Base-by-base conservation (phyloP, 2,113 vertebrate species). In the Strigops habroptila region DNA sequence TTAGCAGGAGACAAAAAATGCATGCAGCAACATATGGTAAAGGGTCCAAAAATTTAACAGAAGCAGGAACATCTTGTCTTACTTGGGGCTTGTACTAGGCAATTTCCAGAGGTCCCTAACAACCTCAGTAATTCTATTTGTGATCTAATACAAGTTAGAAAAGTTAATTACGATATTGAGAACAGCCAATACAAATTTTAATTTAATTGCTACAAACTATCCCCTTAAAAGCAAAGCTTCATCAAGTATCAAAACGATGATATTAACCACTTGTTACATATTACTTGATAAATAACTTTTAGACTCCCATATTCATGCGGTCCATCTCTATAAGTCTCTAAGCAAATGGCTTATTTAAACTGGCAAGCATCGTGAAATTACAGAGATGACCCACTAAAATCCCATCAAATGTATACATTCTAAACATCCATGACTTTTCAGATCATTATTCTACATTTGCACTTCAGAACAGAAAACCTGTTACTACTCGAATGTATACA, bases 401-500 rank as follows among this genome's bases (percentile, higher is more conserved):
- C 9, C 52, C 23, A 48, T 6, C 22, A 43, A 35, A 84, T 3
- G 10, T 5, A 37, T 1, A 57, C 8, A 43, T 55, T 82, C 30
- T 55, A 52, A 79, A 73, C 33, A 80, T 9, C 3, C 14, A 31
- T 60, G 53, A 9, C 22, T 35, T 88, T 82, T 74, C 41, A 18
- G 14, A 35, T 49, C 18, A 57, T 39, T 69, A 52, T 39, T 68
- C n/a, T 65, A 33, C 25, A 63, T 9, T 8, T 24, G 59, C 39
- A 53, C 22, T n/a, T n/a, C n/a, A n/a, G n/a, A 49, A 55, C 1
- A 51, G 4, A 74, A 24, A 73, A 46, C 2, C 11, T 44, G 63
- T 39, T 39, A 73, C 19, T 53, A 19, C 18, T 69, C 23, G 21
- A 22, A 91, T n/a, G 69, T 39, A 71, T 74, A 98, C 98, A 97